A percentile compares a stretch with the other conserved stretches of the same genome.
These are phyloP conservation scores for Gymnoscopelus braueri DNA, from an alignment of 2,797 vertebrate species.

Conservation along the genomic window DNA sequence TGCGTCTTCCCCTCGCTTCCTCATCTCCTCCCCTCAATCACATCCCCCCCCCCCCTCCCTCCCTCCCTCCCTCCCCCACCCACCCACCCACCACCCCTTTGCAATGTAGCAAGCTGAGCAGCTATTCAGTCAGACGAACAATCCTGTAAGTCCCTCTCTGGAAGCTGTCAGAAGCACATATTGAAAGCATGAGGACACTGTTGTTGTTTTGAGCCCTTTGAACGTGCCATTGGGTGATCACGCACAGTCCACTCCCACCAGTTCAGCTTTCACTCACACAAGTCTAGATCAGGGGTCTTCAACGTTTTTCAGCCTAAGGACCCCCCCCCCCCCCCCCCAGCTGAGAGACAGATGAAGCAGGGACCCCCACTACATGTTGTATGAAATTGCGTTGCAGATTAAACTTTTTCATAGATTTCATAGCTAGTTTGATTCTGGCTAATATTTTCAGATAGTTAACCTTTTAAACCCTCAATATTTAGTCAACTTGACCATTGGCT, in stretches of 20 bases:
- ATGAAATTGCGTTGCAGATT: too few species aligned
- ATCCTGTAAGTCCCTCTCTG: conserved; percentile 93
- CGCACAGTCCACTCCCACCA: conserved; percentile 51
- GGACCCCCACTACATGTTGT: too few species aligned
- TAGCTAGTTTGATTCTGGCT: too few species aligned
- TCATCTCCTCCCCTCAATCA: conserved; percentile 84
- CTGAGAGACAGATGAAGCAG: too few species aligned
- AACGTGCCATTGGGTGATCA: conserved; percentile 62
- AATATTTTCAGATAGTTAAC: too few species aligned
- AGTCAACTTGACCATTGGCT: too few species aligned
- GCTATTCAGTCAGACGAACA: conserved; percentile 99
- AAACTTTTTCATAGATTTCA: too few species aligned
- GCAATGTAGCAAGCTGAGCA: conserved; percentile 99
- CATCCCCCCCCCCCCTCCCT: conserved; percentile 72
- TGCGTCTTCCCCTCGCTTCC: conserved; percentile 86
- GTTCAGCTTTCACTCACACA: conserved; percentile 56
- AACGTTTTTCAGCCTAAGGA: too few species aligned
- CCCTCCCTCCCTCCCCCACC: conserved; percentile 77
- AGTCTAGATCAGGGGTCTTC: not conserved
- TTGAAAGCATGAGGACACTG: conserved; percentile 93
- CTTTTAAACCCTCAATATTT: too few species aligned
- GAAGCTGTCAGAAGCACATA: conserved; percentile 84
- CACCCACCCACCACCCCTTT: conserved; percentile 86
- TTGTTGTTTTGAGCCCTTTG: conserved; percentile 28
- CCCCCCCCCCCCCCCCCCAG: too few species aligned